Base-by-base conservation (phyloP, 2,888 invertebrate species). In the Callimorpha dominula region DNA sequence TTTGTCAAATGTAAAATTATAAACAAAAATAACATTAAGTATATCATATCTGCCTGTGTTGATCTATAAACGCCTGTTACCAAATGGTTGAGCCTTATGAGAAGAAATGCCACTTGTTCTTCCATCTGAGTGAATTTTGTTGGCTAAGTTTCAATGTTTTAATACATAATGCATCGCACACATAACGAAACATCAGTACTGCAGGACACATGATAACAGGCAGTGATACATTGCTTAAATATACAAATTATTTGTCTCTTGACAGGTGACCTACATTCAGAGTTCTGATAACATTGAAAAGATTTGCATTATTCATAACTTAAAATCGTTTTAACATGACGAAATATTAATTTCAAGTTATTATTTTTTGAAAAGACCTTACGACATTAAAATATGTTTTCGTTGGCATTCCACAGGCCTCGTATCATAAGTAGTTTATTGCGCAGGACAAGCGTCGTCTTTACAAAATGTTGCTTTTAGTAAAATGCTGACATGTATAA, bases 131-230 rank as follows among this genome's bases (percentile, higher is more conserved):
- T 64, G 64, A 68, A 31, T 64, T 64, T 63, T 65, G 64, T 79
- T 81, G 82, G 82, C 79, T 75, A 49, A n/a, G 72, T 70, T 72
- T 79, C 77, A 81, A 81, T 50, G 70, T 50, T 60, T 60, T 7
- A 4, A 71, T 71, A 68, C 68, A 74, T 65, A 72, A 77, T 72
- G 70, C 74, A 75, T 64, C 14, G 54, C 66, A 66, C 60, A 73
- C 72, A 66, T 66, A 66, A 70, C 68, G 42, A 64, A 76, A 74
- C 69, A 71, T 66, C 65, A 68, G 52, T 64, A 70, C 64, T 68
- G 67, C 70, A 72, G 62, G 68, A 75, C 42, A 75, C 42, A 78
- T 66, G 43, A n/a, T 52, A 73, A 64, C 69, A 71, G 70, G 73
- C 65, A 67, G 7, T 64, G 63, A 79, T 72, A 57, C 65, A 81